Conservation (phyloP, 92 coral and sea anemone genomes). For the Actinernus sp. region DNA sequence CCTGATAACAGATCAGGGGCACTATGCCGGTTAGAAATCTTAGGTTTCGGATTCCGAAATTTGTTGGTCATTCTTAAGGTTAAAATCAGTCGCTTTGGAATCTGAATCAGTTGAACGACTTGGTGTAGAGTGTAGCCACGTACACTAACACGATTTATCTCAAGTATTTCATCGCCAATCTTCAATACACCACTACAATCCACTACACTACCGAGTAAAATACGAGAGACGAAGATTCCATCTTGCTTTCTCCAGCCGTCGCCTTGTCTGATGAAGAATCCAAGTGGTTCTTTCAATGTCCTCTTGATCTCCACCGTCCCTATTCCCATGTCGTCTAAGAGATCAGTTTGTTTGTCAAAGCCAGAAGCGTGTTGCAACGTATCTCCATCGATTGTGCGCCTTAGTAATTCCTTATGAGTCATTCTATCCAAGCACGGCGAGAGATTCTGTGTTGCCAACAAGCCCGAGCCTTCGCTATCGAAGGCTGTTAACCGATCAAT, state of each 20-base stretch:
- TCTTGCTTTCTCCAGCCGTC: conserved; percentile 61
- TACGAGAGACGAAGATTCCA: conserved; percentile 91
- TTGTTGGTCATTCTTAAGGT: conserved; percentile 52
- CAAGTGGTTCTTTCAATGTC: conserved; percentile 76
- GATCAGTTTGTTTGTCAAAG: no score
- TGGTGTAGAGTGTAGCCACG: conserved; percentile 77
- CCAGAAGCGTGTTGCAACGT: no score
- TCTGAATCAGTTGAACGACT: conserved; percentile 94
- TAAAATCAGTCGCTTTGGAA: conserved; percentile 75
- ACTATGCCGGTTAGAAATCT: conserved; percentile 30
- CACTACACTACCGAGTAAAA: conserved; percentile 82
- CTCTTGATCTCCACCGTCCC: conserved; percentile 78
- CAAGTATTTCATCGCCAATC: conserved; percentile 92
- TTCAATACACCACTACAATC: conserved; percentile 70
- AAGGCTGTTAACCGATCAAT: conserved; percentile 49
- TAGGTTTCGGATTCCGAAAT: conserved; percentile 27
- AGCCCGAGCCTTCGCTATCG: conserved; percentile 22
- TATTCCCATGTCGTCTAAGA: no score
- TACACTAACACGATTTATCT: conserved; percentile 78
- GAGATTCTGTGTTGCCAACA: background rate
- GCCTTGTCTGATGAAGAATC: conserved; percentile 90
- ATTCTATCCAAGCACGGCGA: no score
- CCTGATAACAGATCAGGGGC: conserved; percentile 24
- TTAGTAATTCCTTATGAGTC: no score
- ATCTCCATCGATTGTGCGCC: no score